Percentiles rank a stretch among this genome's conserved stretches.
Evolutionary conservation across 1,140 invertebrate species (phyloP).

Genomic region (Drosophila takahashii): DNA sequence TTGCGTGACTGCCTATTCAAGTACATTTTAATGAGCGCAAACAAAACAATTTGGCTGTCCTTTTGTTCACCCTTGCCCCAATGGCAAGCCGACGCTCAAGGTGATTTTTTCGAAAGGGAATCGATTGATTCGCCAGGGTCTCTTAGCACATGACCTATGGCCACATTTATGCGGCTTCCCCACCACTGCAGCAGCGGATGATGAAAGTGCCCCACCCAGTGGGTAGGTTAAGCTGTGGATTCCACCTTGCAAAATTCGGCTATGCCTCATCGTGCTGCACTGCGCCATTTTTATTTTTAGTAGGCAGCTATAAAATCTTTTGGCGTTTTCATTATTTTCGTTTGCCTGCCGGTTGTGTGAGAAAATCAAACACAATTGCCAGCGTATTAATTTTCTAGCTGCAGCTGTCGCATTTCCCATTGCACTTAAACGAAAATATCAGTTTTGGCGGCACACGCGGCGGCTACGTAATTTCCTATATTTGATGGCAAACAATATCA

Average conservation of each 20-base stretch:
- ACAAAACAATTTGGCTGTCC: conserved; percentile 61
- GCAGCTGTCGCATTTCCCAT: conserved; percentile 65
- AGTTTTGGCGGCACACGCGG: conserved; percentile 49
- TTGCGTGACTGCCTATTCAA: conserved; percentile 43
- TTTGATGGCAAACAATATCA: conserved; percentile 35
- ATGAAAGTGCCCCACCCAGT: conserved; percentile 31
- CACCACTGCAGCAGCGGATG: conserved; percentile 20
- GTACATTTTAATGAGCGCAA: conserved; percentile 62
- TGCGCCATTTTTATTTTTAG: conserved; percentile 71
- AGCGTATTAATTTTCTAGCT: conserved; percentile 58
- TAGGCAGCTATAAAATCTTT: conserved; percentile 60
- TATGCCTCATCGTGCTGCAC: conserved; percentile 11
- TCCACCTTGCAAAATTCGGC: conserved; percentile 12
- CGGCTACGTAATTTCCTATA: conserved; percentile 72
- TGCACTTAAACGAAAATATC: conserved; percentile 40
- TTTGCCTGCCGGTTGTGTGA: not conserved
- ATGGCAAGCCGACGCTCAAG: conserved; percentile 39
- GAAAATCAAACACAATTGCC: conserved; percentile 57
- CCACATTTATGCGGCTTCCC: conserved; percentile 63
- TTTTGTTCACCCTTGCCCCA: conserved; percentile 37
- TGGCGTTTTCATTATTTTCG: conserved; percentile 16
- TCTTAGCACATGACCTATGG: conserved; percentile 47
- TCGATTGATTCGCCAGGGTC: conserved; percentile 61
- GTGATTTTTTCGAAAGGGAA: conserved; percentile 54
- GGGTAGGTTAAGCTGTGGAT: conserved; percentile 5